A percentile compares a stretch with the other conserved stretches of the same genome.
Conservation (phyloP, 2,888 invertebrate species). For the Dysmachus trigonus region DNA sequence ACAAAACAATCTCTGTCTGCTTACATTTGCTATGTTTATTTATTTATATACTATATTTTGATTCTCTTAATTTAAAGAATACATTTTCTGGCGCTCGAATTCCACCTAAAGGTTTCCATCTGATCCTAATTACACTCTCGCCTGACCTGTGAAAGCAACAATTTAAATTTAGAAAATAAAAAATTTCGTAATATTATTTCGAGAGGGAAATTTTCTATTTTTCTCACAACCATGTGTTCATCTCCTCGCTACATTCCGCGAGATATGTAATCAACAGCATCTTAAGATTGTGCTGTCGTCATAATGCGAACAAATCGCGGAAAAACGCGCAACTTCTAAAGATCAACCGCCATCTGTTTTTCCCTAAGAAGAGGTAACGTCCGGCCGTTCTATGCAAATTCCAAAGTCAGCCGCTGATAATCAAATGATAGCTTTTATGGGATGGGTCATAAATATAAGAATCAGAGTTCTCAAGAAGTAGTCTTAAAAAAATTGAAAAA, state of each 20-base stretch:
- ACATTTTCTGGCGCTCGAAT: neutral
- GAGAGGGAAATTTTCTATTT: neutral
- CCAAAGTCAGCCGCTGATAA: neutral
- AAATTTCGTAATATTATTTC: neutral
- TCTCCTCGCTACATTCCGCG: neutral
- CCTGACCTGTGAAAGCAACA: neutral
- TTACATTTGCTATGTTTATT: neutral
- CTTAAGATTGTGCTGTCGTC: neutral
- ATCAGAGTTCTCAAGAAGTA: conserved; percentile 13
- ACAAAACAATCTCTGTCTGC: neutral
- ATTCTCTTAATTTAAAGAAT: too few species aligned
- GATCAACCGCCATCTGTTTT: neutral
- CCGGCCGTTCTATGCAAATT: neutral
- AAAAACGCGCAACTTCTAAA: neutral
- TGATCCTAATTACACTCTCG: neutral
- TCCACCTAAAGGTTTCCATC: neutral
- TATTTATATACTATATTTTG: too few species aligned
- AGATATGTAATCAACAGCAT: neutral
- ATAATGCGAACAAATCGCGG: neutral
- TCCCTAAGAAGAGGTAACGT: neutral
- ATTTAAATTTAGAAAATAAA: neutral
- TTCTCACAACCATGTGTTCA: neutral
- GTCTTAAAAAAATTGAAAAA: neutral
- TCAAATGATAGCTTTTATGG: neutral
- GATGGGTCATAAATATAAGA: neutral